A percentile compares a stretch with the other conserved stretches of the same genome.
Conservation (phyloP, 2,113 vertebrate genomes). For the Mirounga angustirostris region DNA sequence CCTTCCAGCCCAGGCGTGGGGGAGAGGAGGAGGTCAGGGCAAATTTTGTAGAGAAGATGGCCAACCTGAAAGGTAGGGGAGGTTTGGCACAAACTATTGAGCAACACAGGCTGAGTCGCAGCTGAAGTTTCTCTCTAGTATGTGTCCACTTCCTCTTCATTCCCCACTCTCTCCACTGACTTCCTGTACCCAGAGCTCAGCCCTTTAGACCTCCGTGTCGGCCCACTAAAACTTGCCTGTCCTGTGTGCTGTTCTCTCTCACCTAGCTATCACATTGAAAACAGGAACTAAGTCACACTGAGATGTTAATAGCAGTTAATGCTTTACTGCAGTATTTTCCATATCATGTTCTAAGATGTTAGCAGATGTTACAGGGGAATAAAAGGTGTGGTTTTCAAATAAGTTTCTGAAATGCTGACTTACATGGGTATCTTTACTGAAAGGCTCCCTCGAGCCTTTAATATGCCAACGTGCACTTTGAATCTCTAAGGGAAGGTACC, state of each 20-base stretch:
- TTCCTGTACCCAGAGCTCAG: neutral
- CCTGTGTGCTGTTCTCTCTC: constrained; percentile 21
- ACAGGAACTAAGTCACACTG: neutral
- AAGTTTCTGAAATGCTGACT: constrained; percentile 6
- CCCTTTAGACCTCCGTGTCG: neutral
- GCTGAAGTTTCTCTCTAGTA: neutral
- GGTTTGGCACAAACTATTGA: neutral
- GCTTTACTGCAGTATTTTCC: neutral
- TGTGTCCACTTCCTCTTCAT: neutral
- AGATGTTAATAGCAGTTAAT: neutral
- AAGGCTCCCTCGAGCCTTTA: neutral
- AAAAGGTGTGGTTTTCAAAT: neutral
- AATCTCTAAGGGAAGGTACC: neutral
- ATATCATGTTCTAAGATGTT: neutral
- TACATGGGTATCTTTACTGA: neutral
- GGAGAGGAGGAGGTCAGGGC: neutral
- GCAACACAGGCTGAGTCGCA: neutral
- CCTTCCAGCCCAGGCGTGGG: neutral
- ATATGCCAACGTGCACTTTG: neutral
- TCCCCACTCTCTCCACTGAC: neutral
- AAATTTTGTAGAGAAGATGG: neutral
- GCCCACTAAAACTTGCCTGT: neutral
- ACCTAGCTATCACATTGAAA: neutral
- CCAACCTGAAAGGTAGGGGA: neutral
- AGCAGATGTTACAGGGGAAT: neutral